Conservation (phyloP, 2,113 vertebrate species). For the Shinisaurus crocodilurus region DNA sequence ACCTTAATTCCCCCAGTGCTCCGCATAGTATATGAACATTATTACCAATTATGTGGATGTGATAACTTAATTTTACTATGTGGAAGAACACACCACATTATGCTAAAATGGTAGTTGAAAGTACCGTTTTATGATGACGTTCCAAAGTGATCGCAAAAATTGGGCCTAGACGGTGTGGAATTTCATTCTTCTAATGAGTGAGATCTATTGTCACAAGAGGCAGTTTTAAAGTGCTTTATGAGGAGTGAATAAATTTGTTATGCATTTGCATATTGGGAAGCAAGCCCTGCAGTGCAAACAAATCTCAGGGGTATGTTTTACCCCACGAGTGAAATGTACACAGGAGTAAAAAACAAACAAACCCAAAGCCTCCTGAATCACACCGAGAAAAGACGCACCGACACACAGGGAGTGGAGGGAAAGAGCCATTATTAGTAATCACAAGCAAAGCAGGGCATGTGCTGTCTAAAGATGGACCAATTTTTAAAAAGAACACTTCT, state of each 20-base stretch:
- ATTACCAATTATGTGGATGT: not conserved
- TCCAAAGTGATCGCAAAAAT: not conserved
- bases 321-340: constrained; percentile 51
- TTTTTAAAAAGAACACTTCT: constrained; percentile 10
- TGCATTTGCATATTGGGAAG: constrained; percentile 46
- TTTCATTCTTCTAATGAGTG: not conserved
- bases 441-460: constrained; percentile 41
- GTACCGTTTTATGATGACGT: not conserved
- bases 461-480: constrained; percentile 24
- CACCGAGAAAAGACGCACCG: not conserved
- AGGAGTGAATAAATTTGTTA: constrained; percentile 42
- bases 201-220: not conserved
- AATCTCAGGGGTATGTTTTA: constrained; percentile 33
- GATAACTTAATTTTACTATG: not conserved
- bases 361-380: not conserved
- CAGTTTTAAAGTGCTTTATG: constrained; percentile 32
- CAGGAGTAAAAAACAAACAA: constrained; percentile 44
- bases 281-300: constrained; percentile 46
- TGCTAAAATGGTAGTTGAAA: not conserved
- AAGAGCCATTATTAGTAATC: not conserved
- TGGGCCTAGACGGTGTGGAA: not conserved
- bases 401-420: constrained; percentile 10
- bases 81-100: not conserved
- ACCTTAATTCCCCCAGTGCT: not conserved
- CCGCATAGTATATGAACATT: not conserved